Conservation (phyloP, 2,113 vertebrate species). For the Rhynchomys soricoides region DNA sequence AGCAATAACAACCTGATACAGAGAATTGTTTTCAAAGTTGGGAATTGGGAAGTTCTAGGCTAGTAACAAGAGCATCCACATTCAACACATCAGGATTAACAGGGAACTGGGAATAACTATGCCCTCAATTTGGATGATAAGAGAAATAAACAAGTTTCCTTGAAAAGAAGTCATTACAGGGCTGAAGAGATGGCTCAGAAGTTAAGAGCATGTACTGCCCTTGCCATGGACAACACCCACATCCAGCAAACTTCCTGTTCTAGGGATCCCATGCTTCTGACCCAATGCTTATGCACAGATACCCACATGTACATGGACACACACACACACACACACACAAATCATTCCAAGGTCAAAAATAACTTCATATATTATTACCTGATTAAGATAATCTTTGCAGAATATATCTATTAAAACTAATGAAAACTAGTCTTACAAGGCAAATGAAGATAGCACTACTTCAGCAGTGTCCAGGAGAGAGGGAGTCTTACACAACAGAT, state of each 20-base stretch:
- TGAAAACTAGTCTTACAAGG: constrained; percentile 32
- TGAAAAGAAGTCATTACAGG: constrained; percentile 13
- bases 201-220: not conserved
- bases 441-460: constrained; percentile 40
- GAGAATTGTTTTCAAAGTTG: not conserved
- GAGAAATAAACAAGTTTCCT: constrained; percentile 34
- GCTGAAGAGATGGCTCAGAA: not conserved
- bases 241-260: not conserved
- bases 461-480: constrained; percentile 13
- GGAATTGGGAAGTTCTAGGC: not conserved
- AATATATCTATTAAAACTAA: constrained; percentile 53
- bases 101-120: constrained; percentile 34
- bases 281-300: not conserved
- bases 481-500: not conserved
- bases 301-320: not conserved
- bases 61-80: not conserved
- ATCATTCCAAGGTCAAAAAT: constrained; percentile 7
- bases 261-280: not conserved
- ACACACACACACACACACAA: not conserved
- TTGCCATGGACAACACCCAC: not conserved
- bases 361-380: constrained; percentile 22
- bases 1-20: not conserved
- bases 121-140: not conserved
- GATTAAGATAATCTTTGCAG: constrained; percentile 23
- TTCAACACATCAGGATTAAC: not conserved